Evolutionary conservation across 35 echinoderm and acorn worm genomes (phyloP).

Genomic region (Lytechinus pictus): DNA sequence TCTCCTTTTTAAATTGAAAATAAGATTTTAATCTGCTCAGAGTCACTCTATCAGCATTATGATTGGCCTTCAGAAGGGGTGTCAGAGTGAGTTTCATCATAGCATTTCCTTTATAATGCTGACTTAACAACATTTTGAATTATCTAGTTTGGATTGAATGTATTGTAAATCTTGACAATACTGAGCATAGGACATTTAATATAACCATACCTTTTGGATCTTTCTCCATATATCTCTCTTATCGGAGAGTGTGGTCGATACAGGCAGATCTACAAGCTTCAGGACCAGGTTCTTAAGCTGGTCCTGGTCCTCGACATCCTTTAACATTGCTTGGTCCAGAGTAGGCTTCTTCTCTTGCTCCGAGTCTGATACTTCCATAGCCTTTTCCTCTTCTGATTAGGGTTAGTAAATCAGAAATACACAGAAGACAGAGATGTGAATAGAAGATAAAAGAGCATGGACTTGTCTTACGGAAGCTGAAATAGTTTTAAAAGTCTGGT

Average conservation of each 20-base stretch:
- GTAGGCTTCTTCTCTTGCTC: constrained; percentile 26
- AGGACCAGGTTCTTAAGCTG: neutral
- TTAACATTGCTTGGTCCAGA: neutral
- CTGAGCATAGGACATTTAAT: neutral
- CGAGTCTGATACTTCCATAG: constrained; percentile 31
- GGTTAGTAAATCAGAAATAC: too few species aligned
- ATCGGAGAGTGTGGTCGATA: neutral
- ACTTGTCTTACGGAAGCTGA: too few species aligned
- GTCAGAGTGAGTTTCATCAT: constrained; percentile 33
- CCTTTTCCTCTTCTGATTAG: constrained; percentile 4
- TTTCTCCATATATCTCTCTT: constrained; percentile 41
- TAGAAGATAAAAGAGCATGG: too few species aligned
- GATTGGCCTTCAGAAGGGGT: constrained; percentile 29
- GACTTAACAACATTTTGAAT: too few species aligned
- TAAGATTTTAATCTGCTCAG: neutral
- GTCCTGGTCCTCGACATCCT: constrained; percentile 10
- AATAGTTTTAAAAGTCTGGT: too few species aligned
- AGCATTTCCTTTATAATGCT: neutral
- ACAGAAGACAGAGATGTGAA: too few species aligned
- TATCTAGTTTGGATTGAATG: too few species aligned
- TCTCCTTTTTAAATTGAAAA: too few species aligned
- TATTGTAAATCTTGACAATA: too few species aligned
- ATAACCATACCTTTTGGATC: constrained; percentile 6
- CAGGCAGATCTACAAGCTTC: neutral
- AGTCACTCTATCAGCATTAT: constrained; percentile 15